Base-by-base conservation (phyloP, 2,888 invertebrate genomes). In the Malthinus seriepunctatus region DNA sequence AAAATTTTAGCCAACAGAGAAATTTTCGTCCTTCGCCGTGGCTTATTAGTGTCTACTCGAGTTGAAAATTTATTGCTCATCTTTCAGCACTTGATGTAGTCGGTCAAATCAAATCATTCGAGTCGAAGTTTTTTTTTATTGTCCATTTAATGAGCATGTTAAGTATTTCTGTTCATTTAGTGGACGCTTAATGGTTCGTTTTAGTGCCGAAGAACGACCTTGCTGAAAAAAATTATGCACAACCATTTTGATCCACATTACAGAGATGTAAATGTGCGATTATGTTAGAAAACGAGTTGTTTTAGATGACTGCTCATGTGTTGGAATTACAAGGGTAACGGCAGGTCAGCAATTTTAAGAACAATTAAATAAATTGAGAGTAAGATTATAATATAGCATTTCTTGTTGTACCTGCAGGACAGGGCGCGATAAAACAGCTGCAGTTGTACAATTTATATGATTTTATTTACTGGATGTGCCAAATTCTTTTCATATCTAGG, bases 261-360 rank as follows among this genome's bases (percentile, higher is more conserved):
- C 15, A 23, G 39, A 15, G 15, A 42, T 42, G 39, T 23, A 42
- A 42, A 42, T 23, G 23, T 3, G 23, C 23, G 23, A 23, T 23
- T 23, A 23, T 5, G 23, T 23, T 23, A 23, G 23, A 23, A 23
- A 23, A 23, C 23, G 35, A 51, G 53, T 59, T 58, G 49, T 52
- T 52, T 45, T 48, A 58, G 32, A 58, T 58, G 45, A 54, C 53
- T 53, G 49, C 49, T 15, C 39, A 49, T 48, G 46, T 60, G 48
- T 48, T 52, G 49, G 60, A 60, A 52, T 60, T 52, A 56, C 56
- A 37, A 49, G 56, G 56, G 51, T 60, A 56, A 60, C 56, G 60
- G 51, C 60, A 51, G 56, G 60, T 56, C 56, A 56, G 46, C 56
- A 60, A 52, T 56, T 60, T 60, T 51, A 37, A 55, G 46, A 49